These are phyloP conservation scores for Anadara kagoshimensis DNA, from an alignment of 1,140 invertebrate species.

Conservation along the genomic window DNA sequence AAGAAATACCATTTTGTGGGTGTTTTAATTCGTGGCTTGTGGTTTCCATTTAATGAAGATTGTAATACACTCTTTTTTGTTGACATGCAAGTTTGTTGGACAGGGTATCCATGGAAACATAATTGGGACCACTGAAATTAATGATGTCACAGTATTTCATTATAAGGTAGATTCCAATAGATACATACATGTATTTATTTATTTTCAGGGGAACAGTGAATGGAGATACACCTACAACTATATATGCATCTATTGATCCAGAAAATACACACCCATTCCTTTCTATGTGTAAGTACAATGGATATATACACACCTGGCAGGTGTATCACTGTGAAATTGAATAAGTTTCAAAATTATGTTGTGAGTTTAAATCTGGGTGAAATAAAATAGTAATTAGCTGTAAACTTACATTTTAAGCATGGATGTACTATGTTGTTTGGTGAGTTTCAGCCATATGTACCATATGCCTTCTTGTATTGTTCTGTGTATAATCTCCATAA, in stretches of 20 bases:
- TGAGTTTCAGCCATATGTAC: not conserved
- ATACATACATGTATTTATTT: too few relatives aligned
- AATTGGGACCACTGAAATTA: too few relatives aligned
- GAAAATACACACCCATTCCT: constrained; percentile 20
- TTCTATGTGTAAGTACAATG: constrained; percentile 12
- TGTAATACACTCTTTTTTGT: too few relatives aligned
- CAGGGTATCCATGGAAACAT: too few relatives aligned
- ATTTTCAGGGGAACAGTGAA: constrained; percentile 12
- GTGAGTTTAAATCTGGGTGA: not conserved
- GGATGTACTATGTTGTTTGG: not conserved
- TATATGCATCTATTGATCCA: constrained; percentile 19
- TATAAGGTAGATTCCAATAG: too few relatives aligned
- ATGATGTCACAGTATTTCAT: too few relatives aligned
- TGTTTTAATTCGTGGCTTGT: too few relatives aligned
- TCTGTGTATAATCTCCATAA: not conserved
- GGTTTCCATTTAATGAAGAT: too few relatives aligned
- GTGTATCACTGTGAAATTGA: not conserved
- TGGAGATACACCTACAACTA: constrained; percentile 3
- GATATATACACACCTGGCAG: not conserved
- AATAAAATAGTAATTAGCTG: not conserved
- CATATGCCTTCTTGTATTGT: not conserved
- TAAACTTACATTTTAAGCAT: not conserved
- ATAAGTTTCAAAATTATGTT: not conserved
- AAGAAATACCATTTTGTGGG: not conserved
- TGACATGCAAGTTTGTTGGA: too few relatives aligned